phyloP scores from a whole-genome alignment of 2,113 vertebrate genomes.

The Leptodactylus fuscus region DNA sequence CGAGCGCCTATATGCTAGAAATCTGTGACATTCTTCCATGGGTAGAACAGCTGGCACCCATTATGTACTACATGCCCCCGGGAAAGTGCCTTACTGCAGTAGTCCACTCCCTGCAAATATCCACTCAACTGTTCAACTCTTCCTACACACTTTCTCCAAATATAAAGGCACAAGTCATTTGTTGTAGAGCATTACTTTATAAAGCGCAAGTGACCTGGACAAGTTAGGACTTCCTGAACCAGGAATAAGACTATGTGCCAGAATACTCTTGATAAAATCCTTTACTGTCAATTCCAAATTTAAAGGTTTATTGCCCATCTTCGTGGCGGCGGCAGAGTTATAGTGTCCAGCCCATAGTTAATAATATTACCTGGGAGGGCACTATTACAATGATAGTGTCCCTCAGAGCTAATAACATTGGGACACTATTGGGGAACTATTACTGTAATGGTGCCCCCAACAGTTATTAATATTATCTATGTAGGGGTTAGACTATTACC shows the following conservation, averaged over 20 bases:
- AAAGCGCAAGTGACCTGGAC: neutral
- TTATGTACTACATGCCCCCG: neutral
- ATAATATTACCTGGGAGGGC: too few species aligned
- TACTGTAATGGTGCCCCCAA: too few species aligned
- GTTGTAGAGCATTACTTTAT: neutral
- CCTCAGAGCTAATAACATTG: too few species aligned
- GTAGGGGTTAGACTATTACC: too few species aligned
- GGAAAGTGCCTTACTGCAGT: neutral
- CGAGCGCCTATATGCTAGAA: slow-evolving; percentile 21
- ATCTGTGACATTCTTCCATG: slow-evolving; percentile 9
- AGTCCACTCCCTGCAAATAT: slow-evolving; percentile 2
- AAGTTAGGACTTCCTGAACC: slow-evolving; percentile 4
- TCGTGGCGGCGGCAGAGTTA: too few species aligned
- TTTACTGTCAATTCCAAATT: neutral
- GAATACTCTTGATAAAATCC: too few species aligned
- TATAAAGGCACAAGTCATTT: slow-evolving; percentile 6
- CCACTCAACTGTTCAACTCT: slow-evolving; percentile 14
- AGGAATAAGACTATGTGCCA: neutral
- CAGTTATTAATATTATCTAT: too few species aligned
- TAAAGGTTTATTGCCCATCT: too few species aligned
- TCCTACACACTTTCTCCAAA: slow-evolving; percentile 27
- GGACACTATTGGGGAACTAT: too few species aligned
- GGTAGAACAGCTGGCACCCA: slow-evolving; percentile 2
- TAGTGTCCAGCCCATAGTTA: too few species aligned
- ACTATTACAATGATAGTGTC: too few species aligned